Evolutionary conservation across 1,140 invertebrate species (phyloP), one percentile per base, ranked within the genome.

Genomic region (Neodiprion pinetum): DNA sequence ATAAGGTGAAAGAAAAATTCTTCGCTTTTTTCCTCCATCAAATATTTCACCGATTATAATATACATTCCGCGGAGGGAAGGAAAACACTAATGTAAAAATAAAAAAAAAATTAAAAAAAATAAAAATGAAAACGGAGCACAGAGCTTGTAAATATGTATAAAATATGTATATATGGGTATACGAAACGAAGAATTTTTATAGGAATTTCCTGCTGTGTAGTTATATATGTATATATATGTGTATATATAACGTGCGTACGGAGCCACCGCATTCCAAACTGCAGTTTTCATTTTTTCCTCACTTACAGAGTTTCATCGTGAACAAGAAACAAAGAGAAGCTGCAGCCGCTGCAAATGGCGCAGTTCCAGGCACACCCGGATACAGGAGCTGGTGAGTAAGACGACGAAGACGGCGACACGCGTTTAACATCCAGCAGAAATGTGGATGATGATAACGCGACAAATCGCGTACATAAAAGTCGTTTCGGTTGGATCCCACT

Each of bases 241-340:
- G 21, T 71, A 23, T 72, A 65, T 67, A 71, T 68, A 48, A 12
- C 12, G 12, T 11, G 11, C 40, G n/a, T 12, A 61, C 9, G n/a
- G 4, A 61, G 53, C 9, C 53, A 9, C 53, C 53, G n/a, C 53
- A 61, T 61, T 61, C 53, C 53, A 14, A 61, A 61, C 11, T 61
- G 53, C 53, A 61, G 53, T 61, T 61, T 61, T 61, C 53, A 61
- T 61, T 61, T 61, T 61, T 61, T 14, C 9, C 28, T 40, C 5
- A 61, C 79, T 90, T 90, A 17, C 91, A 97, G 92, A 95, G 96
- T 85, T 97, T 97, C 88, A 91, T 98, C 67, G 92, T 97, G 84
- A 96, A 94, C 80, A 97, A 97, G 84, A 96, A 96, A 86, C 95
- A 96, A 79, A 90, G 94, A 74, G 95, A 95, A 84, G 92, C 92